These are phyloP conservation scores for Dryoscopus gambensis DNA, from an alignment of 2,113 vertebrate genomes.

Conservation along the genomic window DNA sequence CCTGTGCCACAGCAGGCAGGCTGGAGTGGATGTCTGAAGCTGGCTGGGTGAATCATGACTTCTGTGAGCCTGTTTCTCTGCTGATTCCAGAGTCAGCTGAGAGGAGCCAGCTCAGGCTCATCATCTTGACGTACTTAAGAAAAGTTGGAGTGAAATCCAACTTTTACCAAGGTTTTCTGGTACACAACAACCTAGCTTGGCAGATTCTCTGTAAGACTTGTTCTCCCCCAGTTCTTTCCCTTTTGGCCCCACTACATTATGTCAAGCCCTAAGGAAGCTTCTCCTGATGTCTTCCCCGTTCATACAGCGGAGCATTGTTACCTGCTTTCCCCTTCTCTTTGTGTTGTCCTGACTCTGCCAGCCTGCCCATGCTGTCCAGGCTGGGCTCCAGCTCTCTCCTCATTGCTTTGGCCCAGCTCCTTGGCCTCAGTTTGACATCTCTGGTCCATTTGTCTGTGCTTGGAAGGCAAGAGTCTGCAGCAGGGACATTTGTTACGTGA, in stretches of 20 bases:
- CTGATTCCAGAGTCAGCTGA: not conserved
- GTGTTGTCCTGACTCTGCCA: not conserved
- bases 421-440: not conserved
- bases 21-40: not conserved
- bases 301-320: not conserved
- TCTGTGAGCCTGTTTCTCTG: not conserved
- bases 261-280: not conserved
- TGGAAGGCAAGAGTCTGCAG: not conserved
- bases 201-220: not conserved
- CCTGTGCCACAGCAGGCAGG: not conserved
- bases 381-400: not conserved
- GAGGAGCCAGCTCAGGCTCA: not conserved
- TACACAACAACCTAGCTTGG: not conserved
- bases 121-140: not conserved
- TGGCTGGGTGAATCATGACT: not conserved
- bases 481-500: rapidly evolving
- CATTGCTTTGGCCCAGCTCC: not conserved
- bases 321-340: not conserved
- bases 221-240: not conserved
- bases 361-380: not conserved
- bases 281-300: not conserved
- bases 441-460: not conserved
- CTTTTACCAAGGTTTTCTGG: not conserved
- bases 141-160: not conserved
- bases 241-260: not conserved